Percentiles rank a stretch among this genome's conserved stretches.
These are phyloP conservation scores for Trachythela sp. DNA, from an alignment of 64 coral and sea anemone species.

Conservation along the genomic window DNA sequence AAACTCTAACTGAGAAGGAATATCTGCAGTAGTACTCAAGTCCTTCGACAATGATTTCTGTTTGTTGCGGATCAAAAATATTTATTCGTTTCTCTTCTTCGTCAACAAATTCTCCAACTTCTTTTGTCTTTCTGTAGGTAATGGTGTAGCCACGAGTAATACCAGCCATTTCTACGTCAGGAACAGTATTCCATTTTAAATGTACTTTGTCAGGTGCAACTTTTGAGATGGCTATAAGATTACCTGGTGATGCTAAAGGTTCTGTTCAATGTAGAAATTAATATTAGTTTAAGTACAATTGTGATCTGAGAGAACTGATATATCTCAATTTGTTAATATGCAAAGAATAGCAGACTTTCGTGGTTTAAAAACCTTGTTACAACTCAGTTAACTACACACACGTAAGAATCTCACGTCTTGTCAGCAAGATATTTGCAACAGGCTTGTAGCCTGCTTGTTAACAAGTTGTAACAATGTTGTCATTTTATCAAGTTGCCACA, in stretches of 20 bases:
- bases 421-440: too few relatives aligned
- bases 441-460: too few relatives aligned
- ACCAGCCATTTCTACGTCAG: background rate
- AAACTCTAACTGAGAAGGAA: background rate
- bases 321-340: too few relatives aligned
- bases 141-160: background rate
- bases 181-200: background rate
- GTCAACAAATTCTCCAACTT: background rate
- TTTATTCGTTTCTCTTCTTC: background rate
- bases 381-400: too few relatives aligned
- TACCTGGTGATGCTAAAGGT: background rate
- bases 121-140: background rate
- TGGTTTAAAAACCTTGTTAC: too few relatives aligned
- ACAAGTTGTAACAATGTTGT: too few relatives aligned
- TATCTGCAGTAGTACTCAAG: background rate
- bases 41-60: background rate
- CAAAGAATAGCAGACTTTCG: too few relatives aligned
- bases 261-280: background rate
- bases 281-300: too few relatives aligned
- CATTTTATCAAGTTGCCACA: too few relatives aligned
- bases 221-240: background rate
- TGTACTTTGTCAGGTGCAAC: background rate
- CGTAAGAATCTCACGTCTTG: too few relatives aligned
- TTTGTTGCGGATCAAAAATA: background rate
- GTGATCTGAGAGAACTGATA: too few relatives aligned